Evolutionary conservation across 1,140 invertebrate species (phyloP).

Genomic region (Drosophila subobscura): DNA sequence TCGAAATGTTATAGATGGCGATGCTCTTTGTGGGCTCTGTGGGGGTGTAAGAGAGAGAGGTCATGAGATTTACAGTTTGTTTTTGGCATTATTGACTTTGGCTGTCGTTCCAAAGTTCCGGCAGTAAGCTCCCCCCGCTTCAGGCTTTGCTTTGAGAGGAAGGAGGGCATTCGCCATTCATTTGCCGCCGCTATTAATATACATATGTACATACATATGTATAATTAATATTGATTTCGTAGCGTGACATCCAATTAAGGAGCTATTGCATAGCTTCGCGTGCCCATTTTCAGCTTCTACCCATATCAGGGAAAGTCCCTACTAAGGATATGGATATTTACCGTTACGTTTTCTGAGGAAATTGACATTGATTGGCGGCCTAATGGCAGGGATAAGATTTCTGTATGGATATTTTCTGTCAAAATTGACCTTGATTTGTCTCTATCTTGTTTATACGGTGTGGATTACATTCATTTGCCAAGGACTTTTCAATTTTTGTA

Average conservation of each 20-base stretch:
- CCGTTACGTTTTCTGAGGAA: constrained; percentile 20
- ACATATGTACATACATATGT: no score
- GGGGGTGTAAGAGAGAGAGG: neutral
- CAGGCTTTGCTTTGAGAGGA: no score
- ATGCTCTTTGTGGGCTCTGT: constrained; percentile 3
- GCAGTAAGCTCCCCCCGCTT: neutral
- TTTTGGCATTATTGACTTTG: no score
- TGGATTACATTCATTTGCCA: no score
- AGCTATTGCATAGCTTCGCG: neutral
- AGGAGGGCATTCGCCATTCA: no score
- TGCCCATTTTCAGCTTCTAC: constrained; percentile 5
- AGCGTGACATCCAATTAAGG: constrained; percentile 43
- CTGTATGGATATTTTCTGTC: neutral
- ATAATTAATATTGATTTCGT: constrained; percentile 60
- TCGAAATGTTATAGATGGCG: constrained; percentile 38
- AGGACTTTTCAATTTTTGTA: no score
- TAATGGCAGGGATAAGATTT: constrained; percentile 4
- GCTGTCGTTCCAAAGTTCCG: neutral
- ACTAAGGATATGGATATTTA: constrained; percentile 50
- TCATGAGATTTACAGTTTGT: constrained; percentile 23
- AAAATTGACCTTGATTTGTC: constrained; percentile 10
- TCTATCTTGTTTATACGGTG: neutral
- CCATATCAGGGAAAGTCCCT: constrained; percentile 9
- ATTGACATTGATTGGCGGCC: constrained; percentile 23
- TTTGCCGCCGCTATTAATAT: constrained; percentile 36